Conservation (phyloP, 2,888 invertebrate genomes). For the Balanococcus diminutus region DNA sequence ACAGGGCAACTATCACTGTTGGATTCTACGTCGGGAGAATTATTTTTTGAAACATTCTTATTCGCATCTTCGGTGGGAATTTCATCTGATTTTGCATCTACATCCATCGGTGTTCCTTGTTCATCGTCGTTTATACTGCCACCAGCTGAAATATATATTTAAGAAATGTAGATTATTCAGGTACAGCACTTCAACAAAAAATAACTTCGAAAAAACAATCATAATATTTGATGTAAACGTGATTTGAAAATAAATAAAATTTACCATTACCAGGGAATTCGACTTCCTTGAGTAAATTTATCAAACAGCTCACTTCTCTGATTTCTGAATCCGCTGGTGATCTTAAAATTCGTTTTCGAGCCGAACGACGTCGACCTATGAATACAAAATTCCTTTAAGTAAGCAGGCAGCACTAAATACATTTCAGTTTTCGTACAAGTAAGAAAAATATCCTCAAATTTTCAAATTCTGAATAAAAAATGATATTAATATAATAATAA, state of each 20-base stretch:
- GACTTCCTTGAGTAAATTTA: constrained; percentile 20
- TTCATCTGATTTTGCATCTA: not conserved
- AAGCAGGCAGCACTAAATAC: not conserved
- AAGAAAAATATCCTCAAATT: too few relatives aligned
- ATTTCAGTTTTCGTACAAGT: too few relatives aligned
- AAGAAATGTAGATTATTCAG: too few relatives aligned
- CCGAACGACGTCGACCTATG: constrained; percentile 19
- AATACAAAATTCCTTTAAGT: not conserved
- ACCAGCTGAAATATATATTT: not conserved
- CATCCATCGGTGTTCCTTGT: not conserved
- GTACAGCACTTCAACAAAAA: too few relatives aligned
- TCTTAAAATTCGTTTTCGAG: not conserved
- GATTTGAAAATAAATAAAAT: too few relatives aligned
- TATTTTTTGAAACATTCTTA: not conserved
- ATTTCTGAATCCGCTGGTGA: too few relatives aligned
- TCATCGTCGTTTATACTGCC: not conserved
- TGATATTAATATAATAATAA: not conserved
- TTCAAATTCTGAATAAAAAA: not conserved
- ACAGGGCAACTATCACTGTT: not conserved
- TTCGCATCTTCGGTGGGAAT: not conserved
- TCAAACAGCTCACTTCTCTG: not conserved
- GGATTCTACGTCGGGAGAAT: not conserved
- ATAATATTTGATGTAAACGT: too few relatives aligned
- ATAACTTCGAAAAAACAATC: too few relatives aligned
- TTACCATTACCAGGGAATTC: too few relatives aligned